Percentiles rank a stretch among this genome's conserved stretches.
These are phyloP conservation scores for Calidris pygmaea DNA, from an alignment of 2,113 vertebrate species.

Conservation along the genomic window DNA sequence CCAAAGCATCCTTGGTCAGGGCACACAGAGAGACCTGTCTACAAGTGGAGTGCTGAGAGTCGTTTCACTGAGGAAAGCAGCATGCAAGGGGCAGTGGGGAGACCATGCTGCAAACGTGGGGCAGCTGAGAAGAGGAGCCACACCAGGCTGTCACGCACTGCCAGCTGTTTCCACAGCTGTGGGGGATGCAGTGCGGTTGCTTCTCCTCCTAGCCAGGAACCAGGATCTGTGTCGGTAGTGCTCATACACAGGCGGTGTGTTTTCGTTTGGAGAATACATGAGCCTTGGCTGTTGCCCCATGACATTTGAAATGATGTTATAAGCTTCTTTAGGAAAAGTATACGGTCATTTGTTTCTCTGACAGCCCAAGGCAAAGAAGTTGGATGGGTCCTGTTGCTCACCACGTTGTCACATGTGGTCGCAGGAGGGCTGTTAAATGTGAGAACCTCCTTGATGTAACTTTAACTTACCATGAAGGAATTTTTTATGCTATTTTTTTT, in stretches of 20 bases:
- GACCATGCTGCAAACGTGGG: background rate
- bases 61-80: background rate
- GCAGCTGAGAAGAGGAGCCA: background rate
- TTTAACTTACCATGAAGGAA: constrained; percentile 28
- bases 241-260: background rate
- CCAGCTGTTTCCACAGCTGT: background rate
- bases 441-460: constrained; percentile 11
- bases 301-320: background rate
- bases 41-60: accelerated
- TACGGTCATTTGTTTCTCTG: background rate
- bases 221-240: background rate
- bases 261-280: background rate
- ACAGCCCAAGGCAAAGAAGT: constrained; percentile 12
- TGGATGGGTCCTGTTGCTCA: background rate
- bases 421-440: background rate
- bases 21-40: background rate
- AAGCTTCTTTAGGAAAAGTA: constrained; percentile 18
- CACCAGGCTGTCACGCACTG: background rate
- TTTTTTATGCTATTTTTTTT: background rate
- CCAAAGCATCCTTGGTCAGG: background rate
- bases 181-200: background rate
- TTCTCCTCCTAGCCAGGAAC: background rate
- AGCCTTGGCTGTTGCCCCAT: background rate
- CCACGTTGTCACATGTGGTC: background rate
- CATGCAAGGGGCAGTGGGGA: background rate